A percentile compares a stretch with the other conserved stretches of the same genome.
Conservation (phyloP, 2,888 invertebrate genomes). For the Clistopyga incitator region DNA sequence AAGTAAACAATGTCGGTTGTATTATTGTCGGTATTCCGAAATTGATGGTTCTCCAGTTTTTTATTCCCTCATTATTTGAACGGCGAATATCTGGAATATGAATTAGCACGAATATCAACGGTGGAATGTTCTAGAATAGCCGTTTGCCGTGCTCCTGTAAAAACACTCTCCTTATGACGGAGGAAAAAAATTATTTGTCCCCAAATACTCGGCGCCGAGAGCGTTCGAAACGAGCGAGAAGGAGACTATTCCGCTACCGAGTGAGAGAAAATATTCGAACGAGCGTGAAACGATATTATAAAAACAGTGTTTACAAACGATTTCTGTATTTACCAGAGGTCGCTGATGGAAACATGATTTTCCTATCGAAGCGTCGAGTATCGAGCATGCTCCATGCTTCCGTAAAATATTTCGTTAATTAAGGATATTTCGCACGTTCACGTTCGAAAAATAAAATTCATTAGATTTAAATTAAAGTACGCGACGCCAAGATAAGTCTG, state of each 20-base stretch:
- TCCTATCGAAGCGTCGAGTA: slow-evolving; percentile 43
- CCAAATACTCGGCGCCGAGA: background rate
- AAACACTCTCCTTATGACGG: background rate
- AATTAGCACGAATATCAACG: slow-evolving; percentile 17
- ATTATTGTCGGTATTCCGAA: background rate
- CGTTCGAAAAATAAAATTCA: no score
- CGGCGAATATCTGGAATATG: background rate
- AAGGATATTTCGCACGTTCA: background rate
- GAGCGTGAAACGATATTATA: slow-evolving; percentile 31
- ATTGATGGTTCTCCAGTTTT: background rate
- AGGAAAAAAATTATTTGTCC: background rate
- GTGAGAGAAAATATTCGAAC: slow-evolving; percentile 23
- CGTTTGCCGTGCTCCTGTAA: background rate
- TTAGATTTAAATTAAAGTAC: no score
- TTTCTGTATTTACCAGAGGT: slow-evolving; percentile 52
- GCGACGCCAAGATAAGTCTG: background rate
- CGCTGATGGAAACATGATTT: slow-evolving; percentile 62
- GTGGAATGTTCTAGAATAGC: background rate
- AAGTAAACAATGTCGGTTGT: background rate
- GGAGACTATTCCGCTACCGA: background rate
- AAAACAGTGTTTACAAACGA: slow-evolving; percentile 54
- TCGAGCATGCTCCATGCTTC: slow-evolving; percentile 12
- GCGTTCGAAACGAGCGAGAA: background rate
- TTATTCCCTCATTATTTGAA: slow-evolving; percentile 13
- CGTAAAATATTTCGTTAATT: slow-evolving; percentile 21